phyloP scores from a whole-genome alignment of 2,888 invertebrate species.

The Pherbina coryleti region DNA sequence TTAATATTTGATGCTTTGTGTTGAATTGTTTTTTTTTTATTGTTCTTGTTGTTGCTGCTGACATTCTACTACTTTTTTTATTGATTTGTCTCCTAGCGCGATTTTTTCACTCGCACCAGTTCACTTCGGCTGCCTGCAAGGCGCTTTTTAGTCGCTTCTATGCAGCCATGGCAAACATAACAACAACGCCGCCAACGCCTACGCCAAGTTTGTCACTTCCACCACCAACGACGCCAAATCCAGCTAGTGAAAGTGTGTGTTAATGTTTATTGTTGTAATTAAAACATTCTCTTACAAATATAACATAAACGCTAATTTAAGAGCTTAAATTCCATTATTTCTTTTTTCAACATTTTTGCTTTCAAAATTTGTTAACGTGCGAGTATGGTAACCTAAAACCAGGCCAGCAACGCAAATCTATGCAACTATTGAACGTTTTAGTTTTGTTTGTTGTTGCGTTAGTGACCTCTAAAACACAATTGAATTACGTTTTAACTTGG shows the following conservation, averaged over 20 bases:
- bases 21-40: conserved; percentile 38
- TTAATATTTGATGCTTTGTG: conserved; percentile 28
- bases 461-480: conserved; percentile 36
- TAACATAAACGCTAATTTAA: too few relatives aligned
- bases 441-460: background rate
- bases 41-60: conserved; percentile 27
- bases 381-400: too few relatives aligned
- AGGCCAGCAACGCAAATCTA: background rate
- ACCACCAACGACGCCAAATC: background rate
- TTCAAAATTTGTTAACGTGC: too few relatives aligned
- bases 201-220: conserved; percentile 1
- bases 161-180: conserved; percentile 29
- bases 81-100: background rate
- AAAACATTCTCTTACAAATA: background rate
- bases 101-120: background rate
- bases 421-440: background rate
- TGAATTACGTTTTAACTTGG: conserved; percentile 33
- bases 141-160: conserved; percentile 16
- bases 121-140: background rate
- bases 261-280: background rate
- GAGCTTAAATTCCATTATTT: too few relatives aligned
- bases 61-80: conserved; percentile 10
- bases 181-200: conserved; percentile 1
- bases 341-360: background rate
- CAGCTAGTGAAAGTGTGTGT: conserved; percentile 40